Percentiles rank a stretch among this genome's conserved stretches.
Conservation (phyloP, 2,113 vertebrate species). For the Ctenodactylus gundi region DNA sequence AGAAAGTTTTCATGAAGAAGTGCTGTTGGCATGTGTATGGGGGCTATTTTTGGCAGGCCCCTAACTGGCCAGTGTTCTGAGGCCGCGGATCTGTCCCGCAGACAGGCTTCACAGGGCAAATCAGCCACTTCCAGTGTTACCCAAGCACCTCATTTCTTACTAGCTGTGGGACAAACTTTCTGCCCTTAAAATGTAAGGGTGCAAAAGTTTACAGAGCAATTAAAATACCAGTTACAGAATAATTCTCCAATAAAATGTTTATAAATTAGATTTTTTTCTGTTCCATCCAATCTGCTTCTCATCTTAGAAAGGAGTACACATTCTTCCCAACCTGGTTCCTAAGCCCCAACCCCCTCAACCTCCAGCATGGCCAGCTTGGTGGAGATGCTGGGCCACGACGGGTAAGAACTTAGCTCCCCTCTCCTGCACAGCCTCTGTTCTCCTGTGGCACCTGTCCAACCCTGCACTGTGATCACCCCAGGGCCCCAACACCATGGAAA, state of each 20-base stretch:
- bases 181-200: neutral
- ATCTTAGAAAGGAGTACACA: neutral
- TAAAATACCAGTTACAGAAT: neutral
- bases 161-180: neutral
- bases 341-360: neutral
- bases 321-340: too few relatives aligned
- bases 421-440: neutral
- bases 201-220: neutral
- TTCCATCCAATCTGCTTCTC: neutral
- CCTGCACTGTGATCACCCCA: neutral
- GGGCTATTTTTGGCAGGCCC: too few relatives aligned
- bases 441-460: neutral
- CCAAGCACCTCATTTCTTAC: neutral
- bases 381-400: too few relatives aligned
- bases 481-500: neutral
- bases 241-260: neutral
- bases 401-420: neutral
- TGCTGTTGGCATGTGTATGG: neutral
- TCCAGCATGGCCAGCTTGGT: too few relatives aligned
- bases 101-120: neutral
- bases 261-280: neutral
- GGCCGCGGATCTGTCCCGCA: neutral
- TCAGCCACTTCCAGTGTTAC: neutral
- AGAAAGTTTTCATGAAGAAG: conserved; percentile 28
- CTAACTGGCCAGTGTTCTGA: neutral